These are phyloP conservation scores for Sialis lutaria DNA, from an alignment of 2,888 invertebrate species.

Conservation along the genomic window DNA sequence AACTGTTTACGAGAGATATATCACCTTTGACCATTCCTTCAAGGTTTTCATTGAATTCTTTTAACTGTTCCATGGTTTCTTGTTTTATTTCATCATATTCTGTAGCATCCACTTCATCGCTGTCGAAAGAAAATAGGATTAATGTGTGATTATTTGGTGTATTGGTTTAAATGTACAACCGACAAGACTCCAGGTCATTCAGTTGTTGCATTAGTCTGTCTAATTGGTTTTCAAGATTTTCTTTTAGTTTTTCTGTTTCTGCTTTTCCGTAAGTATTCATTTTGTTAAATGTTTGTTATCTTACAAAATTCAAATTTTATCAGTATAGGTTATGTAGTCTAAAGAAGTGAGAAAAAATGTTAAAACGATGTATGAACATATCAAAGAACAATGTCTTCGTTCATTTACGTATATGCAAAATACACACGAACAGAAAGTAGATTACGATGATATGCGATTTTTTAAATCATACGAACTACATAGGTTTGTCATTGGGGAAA, in stretches of 20 bases:
- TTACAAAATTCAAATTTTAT: too few species aligned
- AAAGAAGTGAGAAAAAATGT: too few species aligned
- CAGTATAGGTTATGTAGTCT: too few species aligned
- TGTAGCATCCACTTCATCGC: constrained; percentile 39
- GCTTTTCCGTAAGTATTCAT: constrained; percentile 35
- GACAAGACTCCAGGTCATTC: constrained; percentile 49
- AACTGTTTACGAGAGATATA: constrained; percentile 43
- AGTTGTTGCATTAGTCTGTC: constrained; percentile 50
- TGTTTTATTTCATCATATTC: constrained; percentile 51
- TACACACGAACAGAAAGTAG: not conserved
- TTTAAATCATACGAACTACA: not conserved
- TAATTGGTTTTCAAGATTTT: constrained; percentile 48
- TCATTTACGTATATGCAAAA: too few species aligned
- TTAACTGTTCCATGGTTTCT: constrained; percentile 52
- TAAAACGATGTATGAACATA: too few species aligned
- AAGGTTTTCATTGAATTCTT: constrained; percentile 46
- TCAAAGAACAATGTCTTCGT: too few species aligned
- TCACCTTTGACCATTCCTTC: constrained; percentile 46
- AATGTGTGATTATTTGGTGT: not conserved
- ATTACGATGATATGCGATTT: not conserved
- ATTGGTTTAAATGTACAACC: constrained; percentile 22
- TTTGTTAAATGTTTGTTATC: constrained; percentile 5
- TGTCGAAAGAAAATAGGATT: constrained; percentile 15
- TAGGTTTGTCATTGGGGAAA: too few species aligned
- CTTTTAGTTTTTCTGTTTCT: constrained; percentile 42